Percentiles rank a stretch among this genome's conserved stretches.
phyloP scores from a whole-genome alignment of 2,797 vertebrate genomes.

The Cetoscarus ocellatus region DNA sequence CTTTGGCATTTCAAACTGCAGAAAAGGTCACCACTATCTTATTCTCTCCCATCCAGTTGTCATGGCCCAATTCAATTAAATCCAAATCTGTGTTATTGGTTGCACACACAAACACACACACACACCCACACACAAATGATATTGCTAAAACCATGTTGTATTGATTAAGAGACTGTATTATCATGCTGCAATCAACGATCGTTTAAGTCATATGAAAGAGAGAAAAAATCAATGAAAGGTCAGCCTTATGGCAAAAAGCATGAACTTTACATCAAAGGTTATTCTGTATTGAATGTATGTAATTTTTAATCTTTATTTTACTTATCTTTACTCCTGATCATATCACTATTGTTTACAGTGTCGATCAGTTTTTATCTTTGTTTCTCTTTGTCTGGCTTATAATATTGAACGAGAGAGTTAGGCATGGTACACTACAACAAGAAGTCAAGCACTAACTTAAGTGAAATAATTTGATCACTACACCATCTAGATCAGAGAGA shows the following conservation, averaged over 20 bases:
- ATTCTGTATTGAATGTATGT: background rate
- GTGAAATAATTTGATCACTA: slow-evolving; percentile 2
- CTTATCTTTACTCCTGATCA: background rate
- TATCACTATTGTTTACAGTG: too few species aligned
- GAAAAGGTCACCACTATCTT: slow-evolving; percentile 53
- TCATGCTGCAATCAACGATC: slow-evolving; percentile 25
- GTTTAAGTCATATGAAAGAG: slow-evolving; percentile 25
- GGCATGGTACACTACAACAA: background rate
- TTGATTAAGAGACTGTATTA: slow-evolving; percentile 52
- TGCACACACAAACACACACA: slow-evolving; percentile 18
- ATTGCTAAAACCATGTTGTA: slow-evolving; percentile 46
- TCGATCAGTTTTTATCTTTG: too few species aligned
- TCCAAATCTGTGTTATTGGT: slow-evolving; percentile 48
- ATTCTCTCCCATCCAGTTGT: slow-evolving; percentile 30
- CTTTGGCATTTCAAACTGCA: slow-evolving; percentile 57
- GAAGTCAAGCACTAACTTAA: slow-evolving; percentile 15
- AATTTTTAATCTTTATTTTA: background rate
- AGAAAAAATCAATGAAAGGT: slow-evolving; percentile 28
- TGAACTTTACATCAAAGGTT: background rate
- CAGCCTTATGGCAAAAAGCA: slow-evolving; percentile 6
- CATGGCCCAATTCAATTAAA: slow-evolving; percentile 57
- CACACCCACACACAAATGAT: slow-evolving; percentile 6
- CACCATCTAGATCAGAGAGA: background rate
- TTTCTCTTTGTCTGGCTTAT: background rate
- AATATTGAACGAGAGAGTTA: background rate